These are phyloP conservation scores for Ips nitidus DNA, from an alignment of 1,140 invertebrate species.

Conservation along the genomic window DNA sequence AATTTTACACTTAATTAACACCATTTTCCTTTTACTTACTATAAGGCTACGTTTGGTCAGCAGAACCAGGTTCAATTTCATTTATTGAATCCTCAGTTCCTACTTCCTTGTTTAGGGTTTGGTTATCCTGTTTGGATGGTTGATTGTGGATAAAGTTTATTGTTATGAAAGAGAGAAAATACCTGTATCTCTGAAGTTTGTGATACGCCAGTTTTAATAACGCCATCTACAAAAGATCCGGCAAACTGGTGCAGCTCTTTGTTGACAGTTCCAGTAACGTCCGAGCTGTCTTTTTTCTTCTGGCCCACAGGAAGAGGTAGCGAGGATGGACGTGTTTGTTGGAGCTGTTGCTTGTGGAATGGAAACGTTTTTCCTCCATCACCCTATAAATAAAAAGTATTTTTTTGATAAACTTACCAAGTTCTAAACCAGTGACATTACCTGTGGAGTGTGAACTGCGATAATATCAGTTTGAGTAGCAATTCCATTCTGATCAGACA, in stretches of 20 bases:
- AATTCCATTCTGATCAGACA: conserved; percentile 57
- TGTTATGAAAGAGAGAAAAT: background rate
- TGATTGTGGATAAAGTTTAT: too few relatives aligned
- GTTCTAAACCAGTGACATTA: background rate
- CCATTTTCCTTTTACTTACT: too few relatives aligned
- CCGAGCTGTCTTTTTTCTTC: conserved; percentile 43
- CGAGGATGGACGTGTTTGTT: conserved; percentile 50
- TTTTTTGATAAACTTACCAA: conserved; percentile 5
- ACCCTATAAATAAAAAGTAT: conserved; percentile 39
- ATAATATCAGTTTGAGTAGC: conserved; percentile 78
- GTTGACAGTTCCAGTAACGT: conserved; percentile 27
- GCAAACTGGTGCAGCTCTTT: conserved; percentile 49
- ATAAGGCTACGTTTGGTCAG: too few relatives aligned
- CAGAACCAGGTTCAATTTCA: too few relatives aligned
- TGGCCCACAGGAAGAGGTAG: conserved; percentile 47
- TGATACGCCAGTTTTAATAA: conserved; percentile 47
- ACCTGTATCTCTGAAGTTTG: conserved; percentile 35
- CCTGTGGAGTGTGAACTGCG: conserved; percentile 71
- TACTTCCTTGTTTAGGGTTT: background rate
- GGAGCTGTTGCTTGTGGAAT: conserved; percentile 47
- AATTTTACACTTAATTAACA: too few relatives aligned
- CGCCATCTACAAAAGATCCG: conserved; percentile 48
- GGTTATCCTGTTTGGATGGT: too few relatives aligned
- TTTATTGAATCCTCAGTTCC: background rate
- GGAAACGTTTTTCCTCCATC: conserved; percentile 50